Evolutionary conservation across 2,888 invertebrate genomes (phyloP).

Genomic region (Lobophora halterata): DNA sequence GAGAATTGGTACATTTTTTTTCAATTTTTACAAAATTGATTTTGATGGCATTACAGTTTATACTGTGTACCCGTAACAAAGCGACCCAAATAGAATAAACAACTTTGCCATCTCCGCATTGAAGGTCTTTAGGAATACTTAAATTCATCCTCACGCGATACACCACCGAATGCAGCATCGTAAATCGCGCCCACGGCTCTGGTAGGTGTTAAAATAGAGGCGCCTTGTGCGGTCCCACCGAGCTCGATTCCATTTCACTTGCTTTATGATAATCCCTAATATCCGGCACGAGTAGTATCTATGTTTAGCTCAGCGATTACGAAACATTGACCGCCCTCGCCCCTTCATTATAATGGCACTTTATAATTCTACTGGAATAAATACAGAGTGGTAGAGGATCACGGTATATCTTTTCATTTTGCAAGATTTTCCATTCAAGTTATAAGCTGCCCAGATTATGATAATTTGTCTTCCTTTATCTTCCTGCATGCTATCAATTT

Average conservation of each 20-base stretch:
- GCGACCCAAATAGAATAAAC: slow-evolving; percentile 25
- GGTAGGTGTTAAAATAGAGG: slow-evolving; percentile 78
- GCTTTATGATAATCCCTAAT: slow-evolving; percentile 79
- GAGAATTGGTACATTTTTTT: too few relatives aligned
- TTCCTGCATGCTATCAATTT: background rate
- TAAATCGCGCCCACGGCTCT: slow-evolving; percentile 73
- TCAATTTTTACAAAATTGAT: too few relatives aligned
- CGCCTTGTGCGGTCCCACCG: slow-evolving; percentile 71
- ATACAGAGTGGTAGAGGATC: too few relatives aligned
- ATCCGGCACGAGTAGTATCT: slow-evolving; percentile 68
- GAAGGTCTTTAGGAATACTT: slow-evolving; percentile 38
- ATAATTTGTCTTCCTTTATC: too few relatives aligned
- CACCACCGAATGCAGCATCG: slow-evolving; percentile 48
- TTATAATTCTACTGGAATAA: too few relatives aligned
- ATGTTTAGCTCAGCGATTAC: slow-evolving; percentile 59
- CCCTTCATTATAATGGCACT: slow-evolving; percentile 13
- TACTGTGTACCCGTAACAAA: too few relatives aligned
- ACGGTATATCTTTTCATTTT: too few relatives aligned
- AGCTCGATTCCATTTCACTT: slow-evolving; percentile 69
- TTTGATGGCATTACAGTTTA: too few relatives aligned
- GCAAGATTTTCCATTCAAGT: too few relatives aligned
- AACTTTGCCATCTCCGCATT: slow-evolving; percentile 32
- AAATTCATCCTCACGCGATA: slow-evolving; percentile 48
- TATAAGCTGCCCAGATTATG: too few relatives aligned
- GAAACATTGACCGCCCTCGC: slow-evolving; percentile 45